Evolutionary conservation across 2,797 vertebrate species (phyloP), one percentile per base, ranked within the genome.

Genomic region (Helicolenus hilgendorfi): DNA sequence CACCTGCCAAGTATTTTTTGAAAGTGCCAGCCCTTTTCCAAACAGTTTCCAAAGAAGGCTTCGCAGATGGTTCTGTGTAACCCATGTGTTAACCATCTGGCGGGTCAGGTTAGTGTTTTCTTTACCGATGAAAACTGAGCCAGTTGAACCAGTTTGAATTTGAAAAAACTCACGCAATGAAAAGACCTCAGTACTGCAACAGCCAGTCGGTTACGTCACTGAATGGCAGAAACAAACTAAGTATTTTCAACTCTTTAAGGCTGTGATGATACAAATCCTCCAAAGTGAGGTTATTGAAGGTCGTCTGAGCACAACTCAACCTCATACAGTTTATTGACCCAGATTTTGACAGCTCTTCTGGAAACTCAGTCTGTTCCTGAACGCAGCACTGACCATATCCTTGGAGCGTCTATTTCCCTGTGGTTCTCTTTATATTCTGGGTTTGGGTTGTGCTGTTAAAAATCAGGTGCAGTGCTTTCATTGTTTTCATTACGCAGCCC

Each of bases 391-490:
- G 72, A 71, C 76, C 87, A 14, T 78, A 31, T 64, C 72, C 76
- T 76, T 26, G 8, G 69, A 79, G 65, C 65, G 3, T 64, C 67
- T 29, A 70, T 79, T 70, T 80, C 73, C 72, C 76, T 75, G 67
- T 59, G 84, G 90, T 91, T 86, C 72, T 29, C 38, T 83, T 63
- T 69, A 76, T 70, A 68, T 35, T 80, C 69, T 31, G 75, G 79
- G 22, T 75, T 73, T 71, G 38, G 73, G 38, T 41, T 18, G 45
- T 11, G 29, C 72, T 64, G 69, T 79, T 80, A 68, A 87, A 92
- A 81, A 82, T 93, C 87, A 90, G 91, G 86, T 93, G 90, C 87
- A 72, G 65, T 3, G 62, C 36, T 60, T 69, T 83, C 53, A 18
- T 29, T 88, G 76, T 91, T 89, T 89, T 73, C 65, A 9, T 81